phyloP scores from a whole-genome alignment of 2,888 invertebrate species.

The Scelioninae gen. 1 region DNA sequence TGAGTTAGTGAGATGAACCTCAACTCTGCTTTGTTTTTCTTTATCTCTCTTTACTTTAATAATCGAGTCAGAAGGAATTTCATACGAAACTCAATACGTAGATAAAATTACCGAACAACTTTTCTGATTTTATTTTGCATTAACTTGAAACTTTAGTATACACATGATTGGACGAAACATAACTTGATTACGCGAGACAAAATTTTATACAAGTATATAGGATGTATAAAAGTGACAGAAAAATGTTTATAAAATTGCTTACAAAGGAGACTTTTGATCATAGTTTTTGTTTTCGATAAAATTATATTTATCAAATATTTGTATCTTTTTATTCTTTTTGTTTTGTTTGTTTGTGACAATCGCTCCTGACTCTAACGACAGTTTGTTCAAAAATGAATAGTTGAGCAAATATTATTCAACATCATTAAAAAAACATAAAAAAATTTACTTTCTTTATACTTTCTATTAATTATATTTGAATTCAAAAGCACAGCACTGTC shows the following conservation, averaged over 20 bases:
- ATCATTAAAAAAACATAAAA: too few species aligned
- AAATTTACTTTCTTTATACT: too few species aligned
- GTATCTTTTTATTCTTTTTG: background rate
- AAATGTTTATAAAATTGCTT: slow-evolving; percentile 28
- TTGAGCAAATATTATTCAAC: slow-evolving; percentile 52
- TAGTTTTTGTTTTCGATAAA: slow-evolving; percentile 15
- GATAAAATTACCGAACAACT: slow-evolving; percentile 65
- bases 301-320: slow-evolving; percentile 11
- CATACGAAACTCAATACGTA: slow-evolving; percentile 33
- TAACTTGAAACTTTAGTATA: background rate
- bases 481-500: too few species aligned
- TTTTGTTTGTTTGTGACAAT: too few species aligned
- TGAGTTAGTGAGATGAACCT: slow-evolving; percentile 70
- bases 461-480: too few species aligned
- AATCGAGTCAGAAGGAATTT: slow-evolving; percentile 48
- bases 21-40: slow-evolving; percentile 57
- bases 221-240: slow-evolving; percentile 34
- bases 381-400: slow-evolving; percentile 32
- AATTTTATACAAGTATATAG: slow-evolving; percentile 29
- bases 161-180: background rate
- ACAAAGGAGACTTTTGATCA: slow-evolving; percentile 22
- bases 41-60: slow-evolving; percentile 6
- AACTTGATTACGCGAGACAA: slow-evolving; percentile 12
- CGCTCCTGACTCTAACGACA: slow-evolving; percentile 27
- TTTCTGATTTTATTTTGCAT: slow-evolving; percentile 28